phyloP scores from a whole-genome alignment of 1,140 invertebrate species.

The Steinernema feltiae region DNA sequence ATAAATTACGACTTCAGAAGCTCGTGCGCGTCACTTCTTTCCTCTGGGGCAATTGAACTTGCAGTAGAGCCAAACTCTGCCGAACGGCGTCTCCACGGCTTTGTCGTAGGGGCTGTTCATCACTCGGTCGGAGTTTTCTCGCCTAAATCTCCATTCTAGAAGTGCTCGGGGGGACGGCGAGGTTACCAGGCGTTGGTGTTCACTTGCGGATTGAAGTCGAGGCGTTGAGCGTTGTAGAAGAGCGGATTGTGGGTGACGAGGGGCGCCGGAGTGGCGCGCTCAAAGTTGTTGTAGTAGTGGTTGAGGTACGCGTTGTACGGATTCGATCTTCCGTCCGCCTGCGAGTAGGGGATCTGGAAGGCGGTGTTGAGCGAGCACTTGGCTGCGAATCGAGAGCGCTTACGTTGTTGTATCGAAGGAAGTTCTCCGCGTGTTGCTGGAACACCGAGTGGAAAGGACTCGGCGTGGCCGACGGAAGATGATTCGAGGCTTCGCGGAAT shows the following conservation, averaged over 20 bases:
- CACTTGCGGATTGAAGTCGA: neutral
- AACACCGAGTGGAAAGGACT: neutral
- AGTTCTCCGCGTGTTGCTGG: neutral
- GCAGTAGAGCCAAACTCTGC: neutral
- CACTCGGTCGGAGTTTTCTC: neutral
- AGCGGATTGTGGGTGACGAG: neutral
- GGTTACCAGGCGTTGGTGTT: neutral
- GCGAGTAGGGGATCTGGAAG: neutral
- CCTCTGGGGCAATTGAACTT: neutral
- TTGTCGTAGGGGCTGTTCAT: neutral
- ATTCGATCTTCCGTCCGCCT: neutral
- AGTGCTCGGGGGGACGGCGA: too few relatives aligned
- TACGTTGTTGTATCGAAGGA: neutral
- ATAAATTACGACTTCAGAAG: neutral
- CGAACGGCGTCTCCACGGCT: neutral
- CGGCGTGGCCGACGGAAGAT: neutral
- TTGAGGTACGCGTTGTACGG: neutral
- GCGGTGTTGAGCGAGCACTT: neutral
- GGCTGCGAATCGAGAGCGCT: neutral
- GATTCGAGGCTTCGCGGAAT: neutral
- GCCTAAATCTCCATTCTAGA: neutral
- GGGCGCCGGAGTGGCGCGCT: neutral
- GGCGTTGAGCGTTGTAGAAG: neutral
- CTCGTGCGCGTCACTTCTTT: neutral
- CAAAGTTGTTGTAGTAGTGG: neutral